phyloP scores from a whole-genome alignment of 1,140 invertebrate species.

The Euura saliciscinereae region DNA sequence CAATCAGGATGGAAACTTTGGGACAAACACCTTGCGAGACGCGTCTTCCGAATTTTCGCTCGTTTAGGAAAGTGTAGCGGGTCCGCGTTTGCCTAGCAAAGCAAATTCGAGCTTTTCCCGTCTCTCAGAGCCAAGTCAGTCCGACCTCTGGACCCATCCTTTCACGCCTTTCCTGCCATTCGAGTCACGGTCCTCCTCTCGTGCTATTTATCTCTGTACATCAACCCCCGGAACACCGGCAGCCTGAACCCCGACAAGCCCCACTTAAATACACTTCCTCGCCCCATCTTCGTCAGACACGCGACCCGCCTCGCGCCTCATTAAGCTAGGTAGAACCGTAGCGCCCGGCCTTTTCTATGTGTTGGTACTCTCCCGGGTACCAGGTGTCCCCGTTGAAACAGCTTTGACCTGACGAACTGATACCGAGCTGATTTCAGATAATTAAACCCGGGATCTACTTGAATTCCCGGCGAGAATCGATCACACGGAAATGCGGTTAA shows the following conservation, averaged over 20 bases:
- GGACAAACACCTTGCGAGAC: not conserved
- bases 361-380: not conserved
- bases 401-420: too few species aligned
- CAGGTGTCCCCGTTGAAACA: too few species aligned
- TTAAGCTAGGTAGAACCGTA: not conserved
- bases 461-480: too few species aligned
- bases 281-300: not conserved
- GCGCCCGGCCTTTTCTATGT: not conserved
- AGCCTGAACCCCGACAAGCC: constrained; percentile 4
- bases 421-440: too few species aligned
- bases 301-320: constrained; percentile 3
- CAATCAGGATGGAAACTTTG: not conserved
- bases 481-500: too few species aligned
- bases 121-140: not conserved
- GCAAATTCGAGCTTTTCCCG: not conserved
- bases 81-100: not conserved
- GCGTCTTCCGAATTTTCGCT: not conserved
- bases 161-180: not conserved
- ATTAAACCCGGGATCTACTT: too few species aligned
- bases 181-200: not conserved
- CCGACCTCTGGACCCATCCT: not conserved
- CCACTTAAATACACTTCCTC: constrained; percentile 3
- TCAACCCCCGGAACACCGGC: not conserved
- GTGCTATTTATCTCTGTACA: constrained; percentile 7
- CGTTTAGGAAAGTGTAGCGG: not conserved